Evolutionary conservation across 1,140 invertebrate species (phyloP).

Genomic region (Drosophila lacertosa): DNA sequence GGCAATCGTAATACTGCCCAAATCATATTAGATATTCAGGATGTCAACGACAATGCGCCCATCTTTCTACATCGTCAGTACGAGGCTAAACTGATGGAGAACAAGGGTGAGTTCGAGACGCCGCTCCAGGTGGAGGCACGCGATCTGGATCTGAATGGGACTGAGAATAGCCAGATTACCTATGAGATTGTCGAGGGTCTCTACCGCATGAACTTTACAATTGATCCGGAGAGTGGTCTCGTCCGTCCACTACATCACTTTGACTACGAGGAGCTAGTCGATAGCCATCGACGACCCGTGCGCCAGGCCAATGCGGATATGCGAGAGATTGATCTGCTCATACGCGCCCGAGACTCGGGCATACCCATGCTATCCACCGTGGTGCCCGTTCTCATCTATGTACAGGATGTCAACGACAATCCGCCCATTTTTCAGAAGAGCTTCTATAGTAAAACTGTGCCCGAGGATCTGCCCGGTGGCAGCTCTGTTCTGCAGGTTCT

Average conservation of each 20-base stretch:
- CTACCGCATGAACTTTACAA: constrained; percentile 91
- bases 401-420: constrained; percentile 95
- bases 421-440: constrained; percentile 91
- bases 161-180: constrained; percentile 92
- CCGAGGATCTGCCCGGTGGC: constrained; percentile 92
- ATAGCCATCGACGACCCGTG: constrained; percentile 40
- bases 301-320: constrained; percentile 85
- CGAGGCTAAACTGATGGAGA: constrained; percentile 93
- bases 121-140: constrained; percentile 91
- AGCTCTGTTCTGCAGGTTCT: constrained; percentile 92
- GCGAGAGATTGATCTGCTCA: constrained; percentile 89
- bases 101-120: constrained; percentile 90
- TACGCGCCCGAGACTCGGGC: constrained; percentile 92
- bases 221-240: constrained; percentile 90
- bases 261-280: constrained; percentile 90
- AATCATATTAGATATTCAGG: constrained; percentile 92
- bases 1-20: constrained; percentile 95
- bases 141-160: constrained; percentile 94
- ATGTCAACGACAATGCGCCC: constrained; percentile 95
- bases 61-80: constrained; percentile 92
- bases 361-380: constrained; percentile 90
- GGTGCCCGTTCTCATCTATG: constrained; percentile 91
- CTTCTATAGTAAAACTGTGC: constrained; percentile 90
- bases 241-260: constrained; percentile 88
- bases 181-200: constrained; percentile 92